These are phyloP conservation scores for Tromatobia lineatoria DNA, from an alignment of 2,888 invertebrate genomes.

Conservation along the genomic window DNA sequence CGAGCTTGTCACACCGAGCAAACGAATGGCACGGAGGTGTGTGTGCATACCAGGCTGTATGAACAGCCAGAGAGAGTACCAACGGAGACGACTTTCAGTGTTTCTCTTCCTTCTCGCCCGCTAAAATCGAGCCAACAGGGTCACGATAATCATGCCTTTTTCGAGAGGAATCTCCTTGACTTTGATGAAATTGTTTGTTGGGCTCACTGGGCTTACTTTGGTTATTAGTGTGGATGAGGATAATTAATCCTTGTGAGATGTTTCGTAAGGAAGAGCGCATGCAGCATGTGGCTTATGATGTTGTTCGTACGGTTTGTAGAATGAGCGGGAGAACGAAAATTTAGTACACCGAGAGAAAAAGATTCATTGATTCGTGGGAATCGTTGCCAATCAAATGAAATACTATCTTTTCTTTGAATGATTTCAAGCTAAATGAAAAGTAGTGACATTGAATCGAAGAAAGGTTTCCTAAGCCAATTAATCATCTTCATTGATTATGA, in stretches of 20 bases:
- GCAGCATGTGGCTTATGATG: not conserved
- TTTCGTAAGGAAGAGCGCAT: not conserved
- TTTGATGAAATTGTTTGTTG: constrained; percentile 3
- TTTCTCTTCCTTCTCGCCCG: not conserved
- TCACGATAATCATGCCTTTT: constrained; percentile 36
- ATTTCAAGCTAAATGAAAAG: no score
- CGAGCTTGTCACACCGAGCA: constrained; percentile 20
- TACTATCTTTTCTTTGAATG: no score
- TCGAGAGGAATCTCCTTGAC: not conserved
- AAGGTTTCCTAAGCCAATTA: no score
- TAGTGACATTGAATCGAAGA: no score
- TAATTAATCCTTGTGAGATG: not conserved
- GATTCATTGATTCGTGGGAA: no score
- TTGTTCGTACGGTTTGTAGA: not conserved
- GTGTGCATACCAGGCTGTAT: not conserved
- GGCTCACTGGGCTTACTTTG: not conserved
- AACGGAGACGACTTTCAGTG: not conserved
- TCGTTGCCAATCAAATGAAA: no score
- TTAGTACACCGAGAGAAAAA: no score
- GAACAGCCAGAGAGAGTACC: constrained; percentile 2
- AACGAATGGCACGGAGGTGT: not conserved
- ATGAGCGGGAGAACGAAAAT: not conserved
- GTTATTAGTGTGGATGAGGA: not conserved
- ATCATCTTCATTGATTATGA: no score
- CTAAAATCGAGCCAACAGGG: constrained; percentile 25